phyloP scores from a whole-genome alignment of 2,797 vertebrate genomes.

The Harpagifer antarcticus region DNA sequence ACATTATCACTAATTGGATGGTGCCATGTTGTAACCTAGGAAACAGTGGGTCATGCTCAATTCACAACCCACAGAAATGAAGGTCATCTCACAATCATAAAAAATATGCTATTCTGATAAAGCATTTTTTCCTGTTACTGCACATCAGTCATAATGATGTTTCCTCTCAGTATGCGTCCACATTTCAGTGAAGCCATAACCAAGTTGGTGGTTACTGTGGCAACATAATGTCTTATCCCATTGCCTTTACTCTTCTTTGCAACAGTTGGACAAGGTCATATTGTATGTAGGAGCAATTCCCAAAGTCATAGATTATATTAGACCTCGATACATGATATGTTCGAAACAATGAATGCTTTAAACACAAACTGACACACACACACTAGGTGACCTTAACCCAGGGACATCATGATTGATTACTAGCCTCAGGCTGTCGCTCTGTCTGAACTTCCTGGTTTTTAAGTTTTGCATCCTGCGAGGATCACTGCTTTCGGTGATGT shows the following conservation, averaged over 20 bases:
- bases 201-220: slow-evolving; percentile 16
- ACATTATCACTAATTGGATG: slow-evolving; percentile 59
- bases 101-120: slow-evolving; percentile 45
- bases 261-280: slow-evolving; percentile 10
- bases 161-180: slow-evolving; percentile 19
- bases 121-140: slow-evolving; percentile 34
- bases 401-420: slow-evolving; percentile 77
- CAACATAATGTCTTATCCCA: slow-evolving; percentile 20
- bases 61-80: slow-evolving; percentile 27
- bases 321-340: slow-evolving; percentile 21
- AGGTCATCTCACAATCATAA: slow-evolving; percentile 22
- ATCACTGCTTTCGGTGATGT: slow-evolving; percentile 70
- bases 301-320: neutral
- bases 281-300: neutral
- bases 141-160: slow-evolving; percentile 38
- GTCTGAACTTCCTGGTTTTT: slow-evolving; percentile 77
- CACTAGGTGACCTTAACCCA: slow-evolving; percentile 61
- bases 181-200: slow-evolving; percentile 18
- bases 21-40: slow-evolving; percentile 43
- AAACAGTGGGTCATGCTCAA: slow-evolving; percentile 32
- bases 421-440: slow-evolving; percentile 67
- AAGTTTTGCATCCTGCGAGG: slow-evolving; percentile 69
- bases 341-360: slow-evolving; percentile 45
- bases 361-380: slow-evolving; percentile 13
- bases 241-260: slow-evolving; percentile 15